Evolutionary conservation across 2,888 invertebrate genomes (phyloP), one percentile per base, ranked within the genome.

Genomic region (Bembecia ichneumoniformis): DNA sequence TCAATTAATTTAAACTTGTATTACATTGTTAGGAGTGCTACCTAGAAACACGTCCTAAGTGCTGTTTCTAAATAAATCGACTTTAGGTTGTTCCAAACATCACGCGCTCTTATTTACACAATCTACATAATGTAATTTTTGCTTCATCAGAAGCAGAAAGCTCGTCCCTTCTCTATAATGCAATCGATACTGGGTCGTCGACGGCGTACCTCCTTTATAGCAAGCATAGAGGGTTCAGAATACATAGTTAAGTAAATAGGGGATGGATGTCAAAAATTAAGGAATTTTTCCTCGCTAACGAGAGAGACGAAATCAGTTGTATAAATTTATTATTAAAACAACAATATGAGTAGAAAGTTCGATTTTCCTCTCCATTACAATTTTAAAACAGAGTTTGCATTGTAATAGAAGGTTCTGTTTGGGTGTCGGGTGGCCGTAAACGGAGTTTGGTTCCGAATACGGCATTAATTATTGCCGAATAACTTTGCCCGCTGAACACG

Each of bases 181-280:
- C 66, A 76, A 81, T 81, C 81, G 79, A 82, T 80, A 71, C 60
- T 55, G 64, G 28, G 28, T 28, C 28, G 28, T 28, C 28, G 28
- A 28, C 28, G 14, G 13, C 63, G 71, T 64, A 62, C 64, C 64
- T 68, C 71, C 72, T 75, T 82, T 78, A 80, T 73, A 74, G 43
- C 43, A 14, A 40, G 43, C 43, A n/a, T n/a, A 28, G 28, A 28
- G 28, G 28, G 28, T 28, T 28, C 28, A 28, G 28, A 28, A 28
- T 28, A 28, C 28, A 28, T 28, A 28, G 28, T 28, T 28, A 28
- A 28, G 28, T 28, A 28, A 28, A 28, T 28, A 28, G 28, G 28
- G 28, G 28, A 28, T 28, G 28, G 28, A 28, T 28, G 9, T 7
- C 28, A 28, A 4, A 28, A 28, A 28, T 9, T 28, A 28, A 9